Evolutionary conservation across 2,113 vertebrate species (phyloP), one percentile per base, ranked within the genome.

Genomic region (Lipophrys pholis): DNA sequence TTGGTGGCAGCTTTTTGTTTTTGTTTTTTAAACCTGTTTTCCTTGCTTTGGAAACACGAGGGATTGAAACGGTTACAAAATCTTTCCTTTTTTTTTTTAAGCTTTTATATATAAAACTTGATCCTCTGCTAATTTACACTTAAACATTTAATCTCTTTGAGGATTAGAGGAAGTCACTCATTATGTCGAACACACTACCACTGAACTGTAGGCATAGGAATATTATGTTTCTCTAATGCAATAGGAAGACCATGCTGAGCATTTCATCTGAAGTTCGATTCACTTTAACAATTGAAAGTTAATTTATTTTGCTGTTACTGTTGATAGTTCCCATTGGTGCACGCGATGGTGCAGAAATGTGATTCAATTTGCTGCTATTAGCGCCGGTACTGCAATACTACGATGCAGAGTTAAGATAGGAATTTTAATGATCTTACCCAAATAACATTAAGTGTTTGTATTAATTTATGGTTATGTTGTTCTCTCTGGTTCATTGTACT

Each of bases 361-460:
- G 7, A 66, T 45, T 83, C 41, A 80, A 82, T 81, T 30, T 73
- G 72, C 84, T 89, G 83, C 86, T 90, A 70, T 61, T 74, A 30
- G 46, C 11, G 16, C 63, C 9, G 6, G 66, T 53, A 72, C 78
- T 80, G 67, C 78, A 45, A 70, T 9, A 65, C 38, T 5, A 45
- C 40, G 3, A 51, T 40, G n/a, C 41, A 58, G 39, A 54, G 42
- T 6, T 5, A 63, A 17, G 12, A 57, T 4, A 17, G 40, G 17
- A 63, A 61, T 81, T 64, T 7, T 78, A 39, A 60, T 70, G 59
- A 16, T 6, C 39, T 14, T 59, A 5, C 48, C 35, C 10, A 16
- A 15, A 53, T 17, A 48, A 3, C 21, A 68, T 68, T 46, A 66
- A 71, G 60, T 51, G 60, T 63, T 45, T 52, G n/a, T n/a, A 38